Evolutionary conservation across 1,140 invertebrate species (phyloP).

Genomic region (Doryteuthis pealeii): DNA sequence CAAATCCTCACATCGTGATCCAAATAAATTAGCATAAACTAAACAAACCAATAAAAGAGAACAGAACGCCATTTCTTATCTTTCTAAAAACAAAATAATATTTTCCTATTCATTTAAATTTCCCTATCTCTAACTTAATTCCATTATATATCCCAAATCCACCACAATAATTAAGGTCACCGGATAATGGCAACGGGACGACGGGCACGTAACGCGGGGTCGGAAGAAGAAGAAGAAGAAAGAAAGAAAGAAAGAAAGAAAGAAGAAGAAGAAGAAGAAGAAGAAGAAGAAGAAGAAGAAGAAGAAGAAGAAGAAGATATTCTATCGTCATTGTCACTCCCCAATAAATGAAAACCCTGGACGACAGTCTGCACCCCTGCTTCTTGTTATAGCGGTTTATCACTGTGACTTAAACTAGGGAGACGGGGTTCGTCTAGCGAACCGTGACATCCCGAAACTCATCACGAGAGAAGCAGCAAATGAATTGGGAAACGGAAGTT

Average conservation of each 20-base stretch:
- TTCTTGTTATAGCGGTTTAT: no score
- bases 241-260: neutral
- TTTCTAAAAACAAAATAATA: neutral
- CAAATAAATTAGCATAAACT: no score
- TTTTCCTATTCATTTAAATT: neutral
- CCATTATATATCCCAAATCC: no score
- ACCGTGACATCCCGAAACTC: no score
- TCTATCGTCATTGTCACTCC: constrained; percentile 28
- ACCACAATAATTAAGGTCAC: neutral
- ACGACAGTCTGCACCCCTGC: neutral
- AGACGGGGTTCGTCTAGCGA: no score
- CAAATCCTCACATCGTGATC: no score
- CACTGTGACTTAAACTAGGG: no score
- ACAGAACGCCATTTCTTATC: no score
- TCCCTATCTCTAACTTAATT: no score
- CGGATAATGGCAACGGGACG: neutral
- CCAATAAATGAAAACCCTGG: neutral
- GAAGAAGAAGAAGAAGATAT: constrained; percentile 38
- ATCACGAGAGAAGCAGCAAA: no score
- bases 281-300: constrained; percentile 32
- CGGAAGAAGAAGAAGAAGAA: neutral
- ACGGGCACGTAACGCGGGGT: neutral
- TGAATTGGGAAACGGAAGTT: no score
- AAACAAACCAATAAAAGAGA: no score
- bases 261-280: constrained; percentile 37